Percentiles rank a stretch among this genome's conserved stretches.
Evolutionary conservation across 2,888 invertebrate species (phyloP).

Genomic region (Cataglyphis rosenhaueri): DNA sequence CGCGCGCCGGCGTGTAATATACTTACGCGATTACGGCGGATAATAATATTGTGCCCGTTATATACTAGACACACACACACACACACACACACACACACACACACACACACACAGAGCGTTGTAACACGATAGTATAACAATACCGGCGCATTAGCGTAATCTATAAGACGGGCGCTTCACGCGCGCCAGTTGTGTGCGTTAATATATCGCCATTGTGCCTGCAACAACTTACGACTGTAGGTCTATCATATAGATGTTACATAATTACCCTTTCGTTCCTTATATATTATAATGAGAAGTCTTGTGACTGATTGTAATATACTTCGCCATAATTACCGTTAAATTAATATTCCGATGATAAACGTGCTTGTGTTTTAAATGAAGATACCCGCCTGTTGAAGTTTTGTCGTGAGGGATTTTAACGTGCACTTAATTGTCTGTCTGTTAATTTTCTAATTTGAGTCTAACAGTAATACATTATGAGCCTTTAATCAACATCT

Average conservation of each 20-base stretch:
- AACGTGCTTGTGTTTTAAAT: background rate
- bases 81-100: background rate
- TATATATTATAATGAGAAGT: slow-evolving; percentile 16
- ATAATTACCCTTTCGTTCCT: slow-evolving; percentile 11
- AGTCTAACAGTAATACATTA: background rate
- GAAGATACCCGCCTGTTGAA: background rate
- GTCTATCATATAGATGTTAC: slow-evolving; percentile 2
- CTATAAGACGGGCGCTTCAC: slow-evolving; percentile 45
- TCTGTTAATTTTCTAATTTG: background rate
- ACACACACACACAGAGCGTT: background rate
- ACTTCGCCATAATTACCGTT: background rate
- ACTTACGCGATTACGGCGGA: slow-evolving; percentile 46
- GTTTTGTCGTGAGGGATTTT: background rate
- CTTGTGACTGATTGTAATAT: slow-evolving; percentile 2
- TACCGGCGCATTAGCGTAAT: slow-evolving; percentile 51
- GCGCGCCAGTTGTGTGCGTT: slow-evolving; percentile 6
- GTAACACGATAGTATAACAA: slow-evolving; percentile 61
- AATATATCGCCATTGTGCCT: slow-evolving; percentile 42
- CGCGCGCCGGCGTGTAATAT: slow-evolving; percentile 41
- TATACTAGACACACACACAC: background rate
- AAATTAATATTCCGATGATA: slow-evolving; percentile 10
- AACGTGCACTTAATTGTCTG: background rate
- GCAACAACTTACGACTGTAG: slow-evolving; percentile 30
- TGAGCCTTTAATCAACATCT: background rate
- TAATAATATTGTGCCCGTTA: slow-evolving; percentile 54